Evolutionary conservation across 2,797 vertebrate species (phyloP).

Genomic region (Discoglossus pictus): DNA sequence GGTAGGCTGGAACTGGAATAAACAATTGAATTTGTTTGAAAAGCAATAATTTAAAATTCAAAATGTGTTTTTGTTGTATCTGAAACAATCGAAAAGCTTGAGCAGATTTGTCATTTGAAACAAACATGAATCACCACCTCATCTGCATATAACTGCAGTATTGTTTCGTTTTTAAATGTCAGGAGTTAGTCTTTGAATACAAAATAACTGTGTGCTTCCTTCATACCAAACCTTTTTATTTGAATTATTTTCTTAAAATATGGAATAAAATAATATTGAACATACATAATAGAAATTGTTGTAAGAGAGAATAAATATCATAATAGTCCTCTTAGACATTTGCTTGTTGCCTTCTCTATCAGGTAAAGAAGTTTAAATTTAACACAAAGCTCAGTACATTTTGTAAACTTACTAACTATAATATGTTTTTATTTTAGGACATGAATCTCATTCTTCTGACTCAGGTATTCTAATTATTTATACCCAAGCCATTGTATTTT

Average conservation of each 20-base stretch:
- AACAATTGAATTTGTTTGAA: no score
- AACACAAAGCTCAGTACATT: no score
- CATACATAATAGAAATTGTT: no score
- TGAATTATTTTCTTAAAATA: slow-evolving; percentile 10
- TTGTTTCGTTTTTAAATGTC: slow-evolving; percentile 28
- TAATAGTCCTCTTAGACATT: no score
- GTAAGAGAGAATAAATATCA: no score
- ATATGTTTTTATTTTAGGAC: slow-evolving; percentile 73
- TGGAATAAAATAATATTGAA: no score
- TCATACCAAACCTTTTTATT: slow-evolving; percentile 10
- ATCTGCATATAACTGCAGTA: slow-evolving; percentile 15
- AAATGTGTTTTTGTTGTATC: background rate
- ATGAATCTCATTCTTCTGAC: slow-evolving; percentile 88
- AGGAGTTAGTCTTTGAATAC: slow-evolving; percentile 31
- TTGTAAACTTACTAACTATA: background rate
- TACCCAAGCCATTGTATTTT: background rate
- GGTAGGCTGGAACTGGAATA: no score
- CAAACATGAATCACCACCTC: slow-evolving; percentile 16
- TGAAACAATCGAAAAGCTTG: background rate
- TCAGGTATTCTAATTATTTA: slow-evolving; percentile 77
- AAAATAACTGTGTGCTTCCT: slow-evolving; percentile 14
- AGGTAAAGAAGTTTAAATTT: no score
- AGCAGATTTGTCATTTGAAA: background rate
- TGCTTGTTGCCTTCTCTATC: no score
- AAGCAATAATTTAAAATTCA: no score